phyloP scores from a whole-genome alignment of 2,888 invertebrate species.

The Neoascia interrupta region DNA sequence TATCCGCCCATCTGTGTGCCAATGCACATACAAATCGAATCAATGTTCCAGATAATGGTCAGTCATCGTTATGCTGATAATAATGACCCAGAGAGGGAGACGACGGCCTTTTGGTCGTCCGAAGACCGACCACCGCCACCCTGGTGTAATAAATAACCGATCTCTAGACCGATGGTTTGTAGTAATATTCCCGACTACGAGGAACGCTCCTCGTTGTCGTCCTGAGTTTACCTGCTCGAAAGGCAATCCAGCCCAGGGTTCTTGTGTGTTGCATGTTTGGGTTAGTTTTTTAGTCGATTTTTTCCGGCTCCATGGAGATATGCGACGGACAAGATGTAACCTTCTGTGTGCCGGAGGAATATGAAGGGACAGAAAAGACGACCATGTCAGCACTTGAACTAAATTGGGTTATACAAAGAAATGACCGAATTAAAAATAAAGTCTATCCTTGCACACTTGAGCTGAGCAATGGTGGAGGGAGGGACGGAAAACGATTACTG shows the following conservation, averaged over 20 bases:
- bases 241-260: no score
- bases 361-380: slow-evolving; percentile 48
- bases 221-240: slow-evolving; percentile 39
- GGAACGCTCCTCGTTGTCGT: slow-evolving; percentile 17
- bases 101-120: no score
- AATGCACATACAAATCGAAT: slow-evolving; percentile 69
- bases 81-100: slow-evolving; percentile 59
- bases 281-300: no score
- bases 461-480: slow-evolving; percentile 3
- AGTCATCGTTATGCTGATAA: slow-evolving; percentile 69
- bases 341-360: no score
- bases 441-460: slow-evolving; percentile 46
- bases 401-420: slow-evolving; percentile 66
- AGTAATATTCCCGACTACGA: slow-evolving; percentile 23
- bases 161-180: slow-evolving; percentile 56
- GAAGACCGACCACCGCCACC: slow-evolving; percentile 11
- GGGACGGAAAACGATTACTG: not conserved
- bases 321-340: no score
- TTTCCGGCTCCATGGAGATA: no score
- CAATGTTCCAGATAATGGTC: slow-evolving; percentile 69
- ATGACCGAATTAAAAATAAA: slow-evolving; percentile 44
- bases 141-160: slow-evolving; percentile 65
- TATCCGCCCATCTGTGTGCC: slow-evolving; percentile 64
- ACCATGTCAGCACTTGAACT: slow-evolving; percentile 66
- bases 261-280: no score